phyloP scores from a whole-genome alignment of 2,113 vertebrate genomes.

The Ptychochromis oligacanthus region DNA sequence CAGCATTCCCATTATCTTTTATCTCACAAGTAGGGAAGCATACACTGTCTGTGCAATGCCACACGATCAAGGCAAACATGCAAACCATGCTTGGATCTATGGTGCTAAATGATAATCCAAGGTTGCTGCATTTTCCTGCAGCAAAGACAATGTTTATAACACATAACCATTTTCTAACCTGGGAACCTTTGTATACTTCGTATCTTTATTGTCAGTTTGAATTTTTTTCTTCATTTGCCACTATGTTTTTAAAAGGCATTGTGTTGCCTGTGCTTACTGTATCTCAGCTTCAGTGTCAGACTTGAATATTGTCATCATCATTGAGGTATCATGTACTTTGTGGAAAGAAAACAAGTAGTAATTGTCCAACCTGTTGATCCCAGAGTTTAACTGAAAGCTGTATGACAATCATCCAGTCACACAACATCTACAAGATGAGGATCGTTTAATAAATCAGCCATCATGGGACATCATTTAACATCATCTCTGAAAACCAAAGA shows the following conservation, averaged over 20 bases:
- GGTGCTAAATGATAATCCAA: conserved; percentile 71
- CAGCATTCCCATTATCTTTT: conserved; percentile 37
- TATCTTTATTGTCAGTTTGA: conserved; percentile 75
- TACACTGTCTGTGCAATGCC: conserved; percentile 56
- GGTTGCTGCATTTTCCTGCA: conserved; percentile 80
- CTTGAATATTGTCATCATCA: conserved; percentile 78
- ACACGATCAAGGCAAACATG: conserved; percentile 39
- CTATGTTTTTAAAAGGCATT: conserved; percentile 67
- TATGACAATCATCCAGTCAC: conserved; percentile 65
- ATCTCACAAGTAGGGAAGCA: conserved; percentile 15
- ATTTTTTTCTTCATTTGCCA: conserved; percentile 74
- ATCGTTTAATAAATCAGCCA: conserved; percentile 42
- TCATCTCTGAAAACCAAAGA: conserved; percentile 60
- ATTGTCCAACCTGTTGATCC: conserved; percentile 10
- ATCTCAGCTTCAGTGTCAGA: conserved; percentile 80
- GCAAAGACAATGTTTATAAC: conserved; percentile 81
- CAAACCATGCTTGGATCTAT: conserved; percentile 45
- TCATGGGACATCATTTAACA: conserved; percentile 29
- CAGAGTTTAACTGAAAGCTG: conserved; percentile 45
- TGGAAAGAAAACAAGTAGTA: conserved; percentile 14
- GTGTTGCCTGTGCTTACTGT: conserved; percentile 81
- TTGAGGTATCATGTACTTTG: conserved; percentile 44
- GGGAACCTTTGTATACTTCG: conserved; percentile 82
- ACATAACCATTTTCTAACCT: conserved; percentile 80
- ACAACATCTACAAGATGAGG: conserved; percentile 3